Percentiles rank a stretch among this genome's conserved stretches.
Conservation (phyloP, 2,113 vertebrate genomes). For the Cepphus grylle region DNA sequence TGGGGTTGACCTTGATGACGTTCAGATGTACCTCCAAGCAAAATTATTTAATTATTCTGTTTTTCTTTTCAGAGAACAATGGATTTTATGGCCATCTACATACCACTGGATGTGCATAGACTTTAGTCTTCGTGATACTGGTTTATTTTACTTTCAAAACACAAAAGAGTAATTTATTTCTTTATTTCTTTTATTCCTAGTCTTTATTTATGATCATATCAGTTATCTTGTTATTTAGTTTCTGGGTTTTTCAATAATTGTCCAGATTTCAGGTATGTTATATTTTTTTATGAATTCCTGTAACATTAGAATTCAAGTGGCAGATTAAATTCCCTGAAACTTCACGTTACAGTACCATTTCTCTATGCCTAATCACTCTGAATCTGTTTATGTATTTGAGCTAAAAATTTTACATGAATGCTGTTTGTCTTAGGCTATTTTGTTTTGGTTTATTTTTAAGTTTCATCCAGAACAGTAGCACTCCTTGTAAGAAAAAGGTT, state of each 20-base stretch:
- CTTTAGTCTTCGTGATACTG: neutral
- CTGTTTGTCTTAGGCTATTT: neutral
- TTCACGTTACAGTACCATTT: neutral
- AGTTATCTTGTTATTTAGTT: neutral
- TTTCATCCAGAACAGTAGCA: neutral
- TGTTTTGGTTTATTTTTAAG: neutral
- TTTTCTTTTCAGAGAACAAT: neutral
- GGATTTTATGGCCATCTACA: neutral
- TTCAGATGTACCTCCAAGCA: neutral
- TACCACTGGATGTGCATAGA: neutral
- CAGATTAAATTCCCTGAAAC: neutral
- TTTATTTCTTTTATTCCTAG: neutral
- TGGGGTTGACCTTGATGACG: neutral
- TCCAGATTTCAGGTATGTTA: neutral
- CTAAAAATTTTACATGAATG: neutral
- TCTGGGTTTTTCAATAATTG: neutral
- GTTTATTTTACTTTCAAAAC: neutral
- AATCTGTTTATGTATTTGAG: neutral
- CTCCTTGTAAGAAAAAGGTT: neutral
- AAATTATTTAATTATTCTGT: neutral
- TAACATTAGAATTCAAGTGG: neutral
- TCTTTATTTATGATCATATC: neutral
- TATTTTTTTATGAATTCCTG: neutral
- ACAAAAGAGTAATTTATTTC: neutral
- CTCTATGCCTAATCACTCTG: neutral